A percentile compares a stretch with the other conserved stretches of the same genome.
phyloP scores from a whole-genome alignment of 2,888 invertebrate genomes.

The Nyleta sp. region DNA sequence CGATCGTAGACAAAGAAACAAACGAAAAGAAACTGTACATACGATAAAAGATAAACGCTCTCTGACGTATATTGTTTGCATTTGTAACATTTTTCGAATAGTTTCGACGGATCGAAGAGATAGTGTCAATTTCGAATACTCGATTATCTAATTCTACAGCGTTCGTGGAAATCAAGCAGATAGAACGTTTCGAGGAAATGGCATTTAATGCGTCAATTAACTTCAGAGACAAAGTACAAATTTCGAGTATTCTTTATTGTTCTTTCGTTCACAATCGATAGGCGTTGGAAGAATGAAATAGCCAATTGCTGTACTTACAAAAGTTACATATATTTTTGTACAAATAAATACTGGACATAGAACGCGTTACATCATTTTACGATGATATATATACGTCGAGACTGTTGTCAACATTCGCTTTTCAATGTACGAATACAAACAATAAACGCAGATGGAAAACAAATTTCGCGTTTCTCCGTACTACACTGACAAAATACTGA shows the following conservation, averaged over 20 bases:
- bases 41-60: slow-evolving; percentile 29
- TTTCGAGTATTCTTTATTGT: neutral
- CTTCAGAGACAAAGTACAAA: neutral
- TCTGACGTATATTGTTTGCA: slow-evolving; percentile 23
- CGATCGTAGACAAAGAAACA: neutral
- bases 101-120: slow-evolving; percentile 24
- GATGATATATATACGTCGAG: neutral
- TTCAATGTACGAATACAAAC: slow-evolving; percentile 28
- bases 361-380: slow-evolving; percentile 4
- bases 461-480: neutral
- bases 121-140: slow-evolving; percentile 30
- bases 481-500: no score
- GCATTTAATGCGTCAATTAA: neutral
- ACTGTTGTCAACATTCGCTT: neutral
- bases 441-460: slow-evolving; percentile 16
- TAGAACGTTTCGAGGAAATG: neutral
- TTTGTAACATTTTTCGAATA: slow-evolving; percentile 49
- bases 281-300: slow-evolving; percentile 21
- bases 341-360: slow-evolving; percentile 47
- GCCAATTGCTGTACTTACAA: slow-evolving; percentile 9
- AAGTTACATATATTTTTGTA: slow-evolving; percentile 35
- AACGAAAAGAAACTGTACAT: slow-evolving; percentile 3
- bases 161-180: neutral
- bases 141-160: slow-evolving; percentile 16
- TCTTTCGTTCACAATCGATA: neutral